Evolutionary conservation across 2,797 vertebrate genomes (phyloP).

Genomic region (Trachurus trachurus): DNA sequence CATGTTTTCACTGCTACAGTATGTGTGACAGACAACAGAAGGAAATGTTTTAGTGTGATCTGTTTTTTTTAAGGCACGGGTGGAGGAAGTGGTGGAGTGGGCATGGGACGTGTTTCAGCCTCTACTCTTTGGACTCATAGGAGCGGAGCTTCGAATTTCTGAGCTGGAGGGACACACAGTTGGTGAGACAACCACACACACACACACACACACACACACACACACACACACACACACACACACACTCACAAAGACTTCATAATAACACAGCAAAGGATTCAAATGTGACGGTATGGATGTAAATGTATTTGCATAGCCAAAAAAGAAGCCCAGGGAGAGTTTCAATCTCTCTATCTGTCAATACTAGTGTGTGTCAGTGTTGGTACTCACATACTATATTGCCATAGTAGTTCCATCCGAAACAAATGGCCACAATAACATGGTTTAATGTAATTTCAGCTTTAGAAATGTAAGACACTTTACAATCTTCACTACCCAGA

Average conservation of each 20-base stretch:
- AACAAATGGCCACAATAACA: too few species aligned
- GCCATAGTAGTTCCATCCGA: background rate
- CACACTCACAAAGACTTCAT: constrained; percentile 6
- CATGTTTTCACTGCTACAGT: background rate
- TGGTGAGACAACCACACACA: constrained; percentile 86
- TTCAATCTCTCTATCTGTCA: background rate
- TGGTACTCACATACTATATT: background rate
- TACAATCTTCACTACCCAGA: background rate
- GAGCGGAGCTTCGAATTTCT: constrained; percentile 91
- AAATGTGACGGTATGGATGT: constrained; percentile 60
- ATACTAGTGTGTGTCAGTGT: constrained; percentile 4
- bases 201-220: constrained; percentile 12
- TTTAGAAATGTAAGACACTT: background rate
- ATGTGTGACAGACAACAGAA: background rate
- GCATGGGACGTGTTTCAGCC: constrained; percentile 95
- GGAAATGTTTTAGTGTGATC: constrained; percentile 24
- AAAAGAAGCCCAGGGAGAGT: background rate
- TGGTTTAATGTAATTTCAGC: too few species aligned
- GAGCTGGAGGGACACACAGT: constrained; percentile 90
- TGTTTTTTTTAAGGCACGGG: constrained; percentile 77
- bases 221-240: constrained; percentile 69
- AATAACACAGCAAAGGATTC: constrained; percentile 47
- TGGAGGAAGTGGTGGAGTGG: constrained; percentile 81
- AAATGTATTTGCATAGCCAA: constrained; percentile 70
- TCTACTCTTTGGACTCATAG: constrained; percentile 96